Conservation (phyloP, 2,113 vertebrate species). For the Amblyopsis rosae region DNA sequence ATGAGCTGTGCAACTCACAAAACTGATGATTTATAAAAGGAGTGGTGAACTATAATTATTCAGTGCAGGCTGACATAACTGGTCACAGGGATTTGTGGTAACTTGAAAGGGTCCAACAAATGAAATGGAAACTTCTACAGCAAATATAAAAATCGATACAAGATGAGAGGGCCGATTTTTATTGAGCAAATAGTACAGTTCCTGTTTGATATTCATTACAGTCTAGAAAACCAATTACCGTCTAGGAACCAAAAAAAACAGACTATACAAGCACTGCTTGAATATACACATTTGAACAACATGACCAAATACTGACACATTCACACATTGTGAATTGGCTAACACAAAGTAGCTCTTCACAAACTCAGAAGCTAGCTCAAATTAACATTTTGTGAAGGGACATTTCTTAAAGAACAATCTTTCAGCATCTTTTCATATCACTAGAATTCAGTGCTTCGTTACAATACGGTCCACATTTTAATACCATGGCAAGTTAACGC, state of each 20-base stretch:
- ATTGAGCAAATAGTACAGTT: conserved; percentile 58
- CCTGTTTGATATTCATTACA: conserved; percentile 33
- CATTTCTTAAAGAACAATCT: too few relatives aligned
- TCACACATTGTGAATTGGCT: conserved; percentile 11
- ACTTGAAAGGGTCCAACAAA: neutral
- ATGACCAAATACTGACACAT: neutral
- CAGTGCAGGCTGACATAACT: neutral
- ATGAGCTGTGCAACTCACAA: too few relatives aligned
- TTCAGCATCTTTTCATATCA: conserved; percentile 10
- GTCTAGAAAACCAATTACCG: conserved; percentile 47
- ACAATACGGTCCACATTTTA: conserved; percentile 1
- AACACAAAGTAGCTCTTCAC: conserved; percentile 31
- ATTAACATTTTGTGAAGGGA: conserved; percentile 25
- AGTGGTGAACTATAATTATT: too few relatives aligned
- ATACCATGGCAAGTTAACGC: conserved; percentile 21
- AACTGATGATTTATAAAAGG: too few relatives aligned
- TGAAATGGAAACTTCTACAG: neutral
- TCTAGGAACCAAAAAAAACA: neutral
- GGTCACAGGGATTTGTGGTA: neutral
- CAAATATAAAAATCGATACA: neutral
- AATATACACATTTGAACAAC: conserved; percentile 23
- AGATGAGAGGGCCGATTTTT: conserved; percentile 46
- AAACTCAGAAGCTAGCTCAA: conserved; percentile 35
- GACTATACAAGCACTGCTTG: conserved; percentile 61
- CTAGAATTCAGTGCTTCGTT: neutral